Percentiles rank a stretch among this genome's conserved stretches.
Evolutionary conservation across 1,140 invertebrate species (phyloP).

Genomic region (Potamilus streckersoni): DNA sequence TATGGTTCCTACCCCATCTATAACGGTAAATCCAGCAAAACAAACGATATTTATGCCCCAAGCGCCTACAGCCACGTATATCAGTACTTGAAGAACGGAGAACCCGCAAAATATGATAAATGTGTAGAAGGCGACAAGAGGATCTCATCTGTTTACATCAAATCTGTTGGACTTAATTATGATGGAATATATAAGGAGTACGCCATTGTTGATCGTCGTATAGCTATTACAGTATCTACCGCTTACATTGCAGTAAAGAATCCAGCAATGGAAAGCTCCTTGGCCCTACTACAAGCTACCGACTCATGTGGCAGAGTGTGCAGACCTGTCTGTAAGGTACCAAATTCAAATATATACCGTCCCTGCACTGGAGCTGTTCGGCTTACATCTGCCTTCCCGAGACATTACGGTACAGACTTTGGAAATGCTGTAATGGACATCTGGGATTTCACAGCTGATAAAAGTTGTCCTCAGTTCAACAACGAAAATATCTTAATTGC

Average conservation of each 20-base stretch:
- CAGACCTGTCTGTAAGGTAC: constrained; percentile 49
- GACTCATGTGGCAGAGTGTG: constrained; percentile 59
- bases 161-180: constrained; percentile 56
- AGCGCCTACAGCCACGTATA: constrained; percentile 32
- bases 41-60: constrained; percentile 49
- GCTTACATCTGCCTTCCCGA: constrained; percentile 34
- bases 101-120: constrained; percentile 28
- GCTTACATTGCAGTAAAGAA: constrained; percentile 52
- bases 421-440: constrained; percentile 48
- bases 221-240: constrained; percentile 51
- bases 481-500: constrained; percentile 48
- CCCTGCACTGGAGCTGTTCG: constrained; percentile 50
- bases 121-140: constrained; percentile 23
- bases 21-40: constrained; percentile 32
- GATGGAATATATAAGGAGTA: constrained; percentile 58
- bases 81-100: constrained; percentile 18
- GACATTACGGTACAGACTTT: constrained; percentile 46
- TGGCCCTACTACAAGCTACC: constrained; percentile 46
- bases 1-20: constrained; percentile 49
- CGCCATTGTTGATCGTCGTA: constrained; percentile 52
- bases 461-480: constrained; percentile 43
- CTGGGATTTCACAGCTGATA: constrained; percentile 45
- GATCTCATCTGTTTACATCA: constrained; percentile 49
- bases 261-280: constrained; percentile 29
- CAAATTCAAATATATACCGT: constrained; percentile 32